Base-by-base conservation (phyloP, 2,888 invertebrate species). In the Lacanobia oleracea region DNA sequence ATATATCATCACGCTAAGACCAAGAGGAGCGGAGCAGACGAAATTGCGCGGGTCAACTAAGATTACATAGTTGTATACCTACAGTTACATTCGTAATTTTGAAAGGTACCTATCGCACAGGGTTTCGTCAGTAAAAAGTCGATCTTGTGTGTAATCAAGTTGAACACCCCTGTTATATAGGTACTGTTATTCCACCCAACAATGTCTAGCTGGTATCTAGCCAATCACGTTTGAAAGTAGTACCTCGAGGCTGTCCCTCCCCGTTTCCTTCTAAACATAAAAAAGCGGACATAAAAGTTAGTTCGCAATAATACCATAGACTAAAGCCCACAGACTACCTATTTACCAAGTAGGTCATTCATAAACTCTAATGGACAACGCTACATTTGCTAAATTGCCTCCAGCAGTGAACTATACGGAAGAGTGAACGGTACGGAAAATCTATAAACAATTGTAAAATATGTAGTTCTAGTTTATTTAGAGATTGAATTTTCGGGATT, bases 261-360 rank as follows among this genome's bases (percentile, higher is more conserved):
- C 14, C n/a, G 4, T 60, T 79, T 43, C n/a, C 40, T 18, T 21
- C 27, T 1, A 40, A 40, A 50, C 48, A 64, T 50, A 60, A 70
- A 61, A 69, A 60, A 21, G 10, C 9, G 27, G 43, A 50, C 37
- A 57, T 56, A 43, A 67, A 70, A 79, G 54, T 74, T 72, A 45
- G 45, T 69, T 50, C 45, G 33, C 59, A 65, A 67, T 75, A 57
- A 67, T 65, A 62, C 37, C 60, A 33, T 56, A 56, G 60, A 23
- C 33, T 43, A 21, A 2, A 65, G 27, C 16, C 56, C 23, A 40
- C 12, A 51, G 54, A 45, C 67, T 51, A 65, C 21, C 56, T 71
- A 60, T 61, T 75, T 66, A 65, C 56, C 8, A 73, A 78, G 68
- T 81, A 69, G 82, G 84, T 83, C 61, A 72, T 77, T 75, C 57